Percentiles rank a stretch among this genome's conserved stretches.
These are phyloP conservation scores for Agrotis ipsilon DNA, from an alignment of 2,888 invertebrate species.

Conservation along the genomic window DNA sequence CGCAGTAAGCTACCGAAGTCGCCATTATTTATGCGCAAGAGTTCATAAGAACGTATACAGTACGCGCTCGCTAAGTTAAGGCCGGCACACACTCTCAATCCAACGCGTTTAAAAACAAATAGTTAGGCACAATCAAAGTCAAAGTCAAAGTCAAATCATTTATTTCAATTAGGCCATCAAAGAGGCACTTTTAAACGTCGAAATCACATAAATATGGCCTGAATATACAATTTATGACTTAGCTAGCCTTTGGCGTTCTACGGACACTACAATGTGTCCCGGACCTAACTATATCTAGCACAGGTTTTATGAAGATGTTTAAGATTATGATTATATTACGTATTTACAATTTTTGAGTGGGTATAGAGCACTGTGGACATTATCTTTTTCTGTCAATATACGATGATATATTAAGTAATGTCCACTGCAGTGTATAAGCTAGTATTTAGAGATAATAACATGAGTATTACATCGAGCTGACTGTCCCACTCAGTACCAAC, in stretches of 20 bases:
- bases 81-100: slow-evolving; percentile 60
- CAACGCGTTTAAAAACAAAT: slow-evolving; percentile 57
- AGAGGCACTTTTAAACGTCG: too few relatives aligned
- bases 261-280: slow-evolving; percentile 56
- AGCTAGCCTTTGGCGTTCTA: slow-evolving; percentile 65
- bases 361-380: slow-evolving; percentile 14
- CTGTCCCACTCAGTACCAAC: slow-evolving; percentile 29
- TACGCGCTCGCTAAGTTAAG: slow-evolving; percentile 39
- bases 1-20: slow-evolving; percentile 33
- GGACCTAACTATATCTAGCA: slow-evolving; percentile 44
- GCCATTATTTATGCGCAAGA: slow-evolving; percentile 13
- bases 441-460: slow-evolving; percentile 19
- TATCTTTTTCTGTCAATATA: slow-evolving; percentile 8
- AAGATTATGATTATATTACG: slow-evolving; percentile 30
- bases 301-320: slow-evolving; percentile 41
- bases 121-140: slow-evolving; percentile 51
- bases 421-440: slow-evolving; percentile 22
- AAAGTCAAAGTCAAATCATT: too few relatives aligned
- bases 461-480: slow-evolving; percentile 50
- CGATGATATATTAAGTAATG: slow-evolving; percentile 5
- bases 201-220: slow-evolving; percentile 47
- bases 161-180: too few relatives aligned
- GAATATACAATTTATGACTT: slow-evolving; percentile 64
- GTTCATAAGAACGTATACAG: slow-evolving; percentile 4
- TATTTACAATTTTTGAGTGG: slow-evolving; percentile 61